Evolutionary conservation across 2,797 vertebrate species (phyloP).

Genomic region (Xiphorhynchus erythropygius): DNA sequence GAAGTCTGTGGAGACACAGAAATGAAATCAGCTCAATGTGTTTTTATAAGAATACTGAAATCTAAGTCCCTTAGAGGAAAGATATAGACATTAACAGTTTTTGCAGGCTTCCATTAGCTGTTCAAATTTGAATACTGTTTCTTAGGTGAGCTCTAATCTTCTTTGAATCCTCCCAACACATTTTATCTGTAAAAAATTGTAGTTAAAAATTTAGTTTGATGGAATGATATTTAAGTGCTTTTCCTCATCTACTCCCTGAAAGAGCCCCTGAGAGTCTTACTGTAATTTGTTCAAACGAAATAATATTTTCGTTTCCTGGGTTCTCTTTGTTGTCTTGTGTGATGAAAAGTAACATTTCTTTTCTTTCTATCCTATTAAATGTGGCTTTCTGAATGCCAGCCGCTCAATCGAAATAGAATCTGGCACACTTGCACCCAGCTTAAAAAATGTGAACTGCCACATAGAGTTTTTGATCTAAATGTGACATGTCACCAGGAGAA

Average conservation of each 20-base stretch:
- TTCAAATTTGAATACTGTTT: conserved; percentile 84
- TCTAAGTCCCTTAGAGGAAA: conserved; percentile 82
- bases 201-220: conserved; percentile 86
- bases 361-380: conserved; percentile 82
- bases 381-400: conserved; percentile 73
- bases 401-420: conserved; percentile 76
- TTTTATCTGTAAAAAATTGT: conserved; percentile 82
- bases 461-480: conserved; percentile 73
- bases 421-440: conserved; percentile 69
- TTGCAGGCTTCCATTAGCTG: conserved; percentile 85
- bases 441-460: conserved; percentile 72
- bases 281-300: conserved; percentile 85
- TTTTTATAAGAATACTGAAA: conserved; percentile 86
- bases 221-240: conserved; percentile 84
- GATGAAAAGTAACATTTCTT: conserved; percentile 86
- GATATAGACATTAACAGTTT: conserved; percentile 84
- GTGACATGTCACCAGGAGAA: conserved; percentile 69
- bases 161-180: conserved; percentile 85
- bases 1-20: conserved; percentile 79
- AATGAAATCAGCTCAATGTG: conserved; percentile 83
- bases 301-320: conserved; percentile 84
- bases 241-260: conserved; percentile 81
- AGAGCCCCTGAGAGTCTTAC: conserved; percentile 79
- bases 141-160: conserved; percentile 85
- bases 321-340: conserved; percentile 83